These are phyloP conservation scores for Entomobrya proxima DNA, from an alignment of 2,888 invertebrate species.

Conservation along the genomic window DNA sequence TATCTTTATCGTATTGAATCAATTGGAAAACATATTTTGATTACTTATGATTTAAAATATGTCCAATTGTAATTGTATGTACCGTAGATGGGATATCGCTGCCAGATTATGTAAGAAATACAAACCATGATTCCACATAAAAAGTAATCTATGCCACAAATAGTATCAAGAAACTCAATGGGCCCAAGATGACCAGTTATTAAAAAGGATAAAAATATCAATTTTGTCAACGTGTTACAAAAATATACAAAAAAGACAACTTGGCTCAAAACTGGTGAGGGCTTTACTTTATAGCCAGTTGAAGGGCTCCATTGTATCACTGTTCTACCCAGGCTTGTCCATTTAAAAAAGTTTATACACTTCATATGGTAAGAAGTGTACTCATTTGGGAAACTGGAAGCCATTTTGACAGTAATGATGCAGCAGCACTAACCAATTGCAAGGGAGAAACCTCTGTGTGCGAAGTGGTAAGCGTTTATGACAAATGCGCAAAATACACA, in stretches of 20 bases:
- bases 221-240: constrained; percentile 8
- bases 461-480: too few species aligned
- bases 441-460: too few species aligned
- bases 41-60: too few species aligned
- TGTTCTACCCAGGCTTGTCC: constrained; percentile 47
- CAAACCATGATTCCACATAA: constrained; percentile 40
- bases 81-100: constrained; percentile 52
- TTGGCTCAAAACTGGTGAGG: constrained; percentile 38
- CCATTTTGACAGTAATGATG: constrained; percentile 13
- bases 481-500: too few species aligned
- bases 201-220: constrained; percentile 20
- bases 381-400: neutral
- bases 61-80: neutral
- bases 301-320: neutral
- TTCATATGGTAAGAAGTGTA: constrained; percentile 45
- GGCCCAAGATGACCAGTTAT: constrained; percentile 41
- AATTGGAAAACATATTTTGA: too few species aligned
- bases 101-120: constrained; percentile 41
- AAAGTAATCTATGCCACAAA: constrained; percentile 43
- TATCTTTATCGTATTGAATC: too few species aligned
- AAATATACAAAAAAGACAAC: constrained; percentile 18
- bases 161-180: constrained; percentile 50
- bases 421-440: too few species aligned
- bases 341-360: constrained; percentile 50
- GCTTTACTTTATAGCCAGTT: constrained; percentile 1